Percentiles rank a stretch among this genome's conserved stretches.
phyloP scores from a whole-genome alignment of 2,113 vertebrate species.

The Leucosticte australis region DNA sequence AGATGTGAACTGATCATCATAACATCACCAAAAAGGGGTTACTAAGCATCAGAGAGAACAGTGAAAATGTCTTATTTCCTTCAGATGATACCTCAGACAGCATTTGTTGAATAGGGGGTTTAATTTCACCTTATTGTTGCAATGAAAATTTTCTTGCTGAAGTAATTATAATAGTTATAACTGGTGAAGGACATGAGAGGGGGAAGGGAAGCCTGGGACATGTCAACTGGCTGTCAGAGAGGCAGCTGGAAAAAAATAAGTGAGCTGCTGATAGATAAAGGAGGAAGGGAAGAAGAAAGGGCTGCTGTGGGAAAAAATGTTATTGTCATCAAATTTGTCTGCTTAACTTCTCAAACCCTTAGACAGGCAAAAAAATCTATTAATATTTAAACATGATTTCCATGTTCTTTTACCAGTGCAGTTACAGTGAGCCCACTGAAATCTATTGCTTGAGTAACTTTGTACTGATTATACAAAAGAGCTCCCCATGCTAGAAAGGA shows the following conservation, averaged over 20 bases:
- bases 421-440: background rate
- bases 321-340: constrained; percentile 25
- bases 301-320: constrained; percentile 46
- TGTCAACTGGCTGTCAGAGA: constrained; percentile 37
- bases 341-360: background rate
- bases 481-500: background rate
- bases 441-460: background rate
- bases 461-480: background rate
- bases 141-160: background rate
- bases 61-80: background rate
- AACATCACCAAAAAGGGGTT: background rate
- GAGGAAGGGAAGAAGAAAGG: background rate
- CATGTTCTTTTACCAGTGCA: background rate
- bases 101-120: background rate
- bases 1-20: background rate
- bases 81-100: background rate
- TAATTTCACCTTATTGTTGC: background rate
- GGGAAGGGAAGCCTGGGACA: constrained; percentile 30
- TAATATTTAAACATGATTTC: background rate
- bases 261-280: constrained; percentile 37
- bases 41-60: background rate
- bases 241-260: constrained; percentile 15
- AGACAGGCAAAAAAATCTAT: background rate
- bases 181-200: background rate
- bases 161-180: background rate